Conservation (phyloP, 1,140 invertebrate species). For the Lordiphosa stackelbergi region DNA sequence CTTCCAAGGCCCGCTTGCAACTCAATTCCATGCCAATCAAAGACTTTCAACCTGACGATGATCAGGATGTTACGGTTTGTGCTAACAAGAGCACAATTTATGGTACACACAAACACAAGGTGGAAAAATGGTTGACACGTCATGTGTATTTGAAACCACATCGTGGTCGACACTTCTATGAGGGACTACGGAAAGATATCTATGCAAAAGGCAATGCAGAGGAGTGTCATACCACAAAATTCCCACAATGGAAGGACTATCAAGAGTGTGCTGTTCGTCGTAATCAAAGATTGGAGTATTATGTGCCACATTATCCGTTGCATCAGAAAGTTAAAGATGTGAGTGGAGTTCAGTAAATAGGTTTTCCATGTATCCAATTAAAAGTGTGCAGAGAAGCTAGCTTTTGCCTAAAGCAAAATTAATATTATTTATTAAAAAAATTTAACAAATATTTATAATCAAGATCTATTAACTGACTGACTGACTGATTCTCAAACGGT, state of each 20-base stretch:
- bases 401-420: no score
- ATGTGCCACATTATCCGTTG: conserved; percentile 32
- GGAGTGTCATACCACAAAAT: conserved; percentile 17
- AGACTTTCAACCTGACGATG: conserved; percentile 8
- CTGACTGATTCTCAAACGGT: no score
- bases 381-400: no score
- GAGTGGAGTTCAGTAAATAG: background rate
- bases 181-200: conserved; percentile 14
- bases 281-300: conserved; percentile 36
- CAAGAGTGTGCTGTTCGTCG: conserved; percentile 32
- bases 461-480: no score
- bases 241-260: conserved; percentile 4
- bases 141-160: conserved; percentile 3
- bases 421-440: no score
- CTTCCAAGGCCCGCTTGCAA: background rate
- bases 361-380: no score
- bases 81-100: conserved; percentile 17
- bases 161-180: background rate
- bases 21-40: conserved; percentile 4
- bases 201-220: conserved; percentile 16
- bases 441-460: no score
- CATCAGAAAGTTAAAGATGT: conserved; percentile 4
- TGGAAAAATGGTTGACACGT: conserved; percentile 24
- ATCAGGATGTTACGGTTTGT: conserved; percentile 12
- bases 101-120: background rate